Percentiles rank a stretch among this genome's conserved stretches.
These are phyloP conservation scores for Notodonta dromedarius DNA, from an alignment of 2,888 invertebrate genomes.

Conservation along the genomic window DNA sequence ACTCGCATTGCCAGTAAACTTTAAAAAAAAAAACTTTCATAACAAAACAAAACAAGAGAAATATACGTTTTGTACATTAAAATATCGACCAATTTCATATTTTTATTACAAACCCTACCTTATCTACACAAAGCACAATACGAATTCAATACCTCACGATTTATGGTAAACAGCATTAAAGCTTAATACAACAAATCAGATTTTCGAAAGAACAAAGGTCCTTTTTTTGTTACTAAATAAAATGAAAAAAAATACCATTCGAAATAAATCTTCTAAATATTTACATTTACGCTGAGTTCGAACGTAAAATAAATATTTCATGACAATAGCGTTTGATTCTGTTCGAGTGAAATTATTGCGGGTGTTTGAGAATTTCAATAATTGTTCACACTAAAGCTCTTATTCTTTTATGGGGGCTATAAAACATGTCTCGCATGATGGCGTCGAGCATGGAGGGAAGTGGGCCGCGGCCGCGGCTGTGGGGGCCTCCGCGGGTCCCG, in stretches of 20 bases:
- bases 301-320: constrained; percentile 34
- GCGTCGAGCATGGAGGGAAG: constrained; percentile 39
- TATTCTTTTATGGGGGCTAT: constrained; percentile 55
- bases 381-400: constrained; percentile 50
- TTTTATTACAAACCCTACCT: constrained; percentile 6
- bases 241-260: constrained; percentile 15
- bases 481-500: constrained; percentile 53
- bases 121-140: constrained; percentile 14
- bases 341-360: constrained; percentile 28
- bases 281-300: constrained; percentile 32
- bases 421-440: constrained; percentile 50
- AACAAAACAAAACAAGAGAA: background rate
- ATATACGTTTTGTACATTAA: background rate
- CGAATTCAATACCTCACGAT: constrained; percentile 27
- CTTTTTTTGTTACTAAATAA: constrained; percentile 29
- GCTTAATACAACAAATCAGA: constrained; percentile 24
- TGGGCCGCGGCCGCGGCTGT: constrained; percentile 40
- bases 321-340: constrained; percentile 28
- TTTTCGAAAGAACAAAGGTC: constrained; percentile 34
- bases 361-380: constrained; percentile 43
- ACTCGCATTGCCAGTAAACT: too few relatives aligned
- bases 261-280: constrained; percentile 39
- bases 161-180: constrained; percentile 27
- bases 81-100: background rate
- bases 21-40: too few relatives aligned